These are phyloP conservation scores for Tuberolachnus salignus DNA, from an alignment of 2,888 invertebrate genomes.

Conservation along the genomic window DNA sequence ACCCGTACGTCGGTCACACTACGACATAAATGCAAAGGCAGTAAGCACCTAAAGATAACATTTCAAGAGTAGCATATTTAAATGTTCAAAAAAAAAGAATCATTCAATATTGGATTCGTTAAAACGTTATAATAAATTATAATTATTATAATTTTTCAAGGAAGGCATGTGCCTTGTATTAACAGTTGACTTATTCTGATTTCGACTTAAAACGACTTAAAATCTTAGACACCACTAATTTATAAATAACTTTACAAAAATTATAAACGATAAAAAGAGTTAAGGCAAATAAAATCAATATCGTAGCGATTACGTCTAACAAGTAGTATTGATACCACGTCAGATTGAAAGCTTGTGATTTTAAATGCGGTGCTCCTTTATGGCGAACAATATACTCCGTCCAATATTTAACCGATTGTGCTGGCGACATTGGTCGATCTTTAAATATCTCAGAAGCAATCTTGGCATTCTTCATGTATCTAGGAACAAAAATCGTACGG, in stretches of 20 bases:
- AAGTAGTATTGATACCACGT: conserved; percentile 20
- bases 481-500: not conserved
- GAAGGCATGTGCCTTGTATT: too few species aligned
- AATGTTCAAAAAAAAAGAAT: too few species aligned
- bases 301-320: not conserved
- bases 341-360: not conserved
- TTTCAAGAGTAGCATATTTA: too few species aligned
- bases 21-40: too few species aligned
- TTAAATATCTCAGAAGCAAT: conserved; percentile 9
- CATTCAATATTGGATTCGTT: too few species aligned
- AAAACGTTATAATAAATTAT: too few species aligned
- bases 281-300: not conserved
- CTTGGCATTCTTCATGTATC: conserved; percentile 1
- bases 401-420: conserved; percentile 10
- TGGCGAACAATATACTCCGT: conserved; percentile 27
- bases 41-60: too few species aligned
- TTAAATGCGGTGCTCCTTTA: conserved; percentile 11
- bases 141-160: too few species aligned
- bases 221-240: not conserved
- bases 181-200: not conserved
- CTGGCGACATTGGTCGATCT: conserved; percentile 20
- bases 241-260: not conserved
- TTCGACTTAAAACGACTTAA: not conserved
- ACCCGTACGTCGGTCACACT: too few species aligned
- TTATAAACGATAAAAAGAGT: not conserved